These are phyloP conservation scores for Exephanes ischioxanthus DNA, from an alignment of 2,888 invertebrate genomes.

Conservation along the genomic window DNA sequence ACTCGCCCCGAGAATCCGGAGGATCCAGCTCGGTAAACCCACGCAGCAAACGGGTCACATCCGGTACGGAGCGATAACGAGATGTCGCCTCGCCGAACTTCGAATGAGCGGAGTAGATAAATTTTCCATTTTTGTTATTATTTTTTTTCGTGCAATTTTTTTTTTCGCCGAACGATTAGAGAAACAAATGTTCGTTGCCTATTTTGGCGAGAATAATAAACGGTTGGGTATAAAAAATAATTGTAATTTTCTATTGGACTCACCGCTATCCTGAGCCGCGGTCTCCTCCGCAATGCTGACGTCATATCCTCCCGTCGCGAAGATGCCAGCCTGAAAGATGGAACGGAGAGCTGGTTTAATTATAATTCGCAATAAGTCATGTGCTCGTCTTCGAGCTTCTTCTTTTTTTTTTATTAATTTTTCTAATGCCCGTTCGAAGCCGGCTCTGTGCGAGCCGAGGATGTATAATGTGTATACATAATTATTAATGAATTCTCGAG, in stretches of 20 bases:
- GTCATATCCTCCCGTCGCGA: slow-evolving; percentile 52
- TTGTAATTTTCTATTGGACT: slow-evolving; percentile 9
- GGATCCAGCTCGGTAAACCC: not conserved
- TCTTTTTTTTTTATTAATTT: not conserved
- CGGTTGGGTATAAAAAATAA: not conserved
- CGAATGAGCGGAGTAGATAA: not conserved
- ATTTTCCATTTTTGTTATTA: not conserved
- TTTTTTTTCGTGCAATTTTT: not conserved
- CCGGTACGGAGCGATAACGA: slow-evolving; percentile 22
- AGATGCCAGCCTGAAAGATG: slow-evolving; percentile 47
- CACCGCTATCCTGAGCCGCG: slow-evolving; percentile 29
- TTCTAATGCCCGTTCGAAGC: slow-evolving; percentile 20
- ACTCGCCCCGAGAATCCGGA: slow-evolving; percentile 35
- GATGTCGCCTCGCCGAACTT: not conserved
- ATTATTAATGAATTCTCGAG: slow-evolving; percentile 58
- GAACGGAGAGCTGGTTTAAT: slow-evolving; percentile 41
- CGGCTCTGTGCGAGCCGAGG: not conserved
- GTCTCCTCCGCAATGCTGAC: slow-evolving; percentile 27
- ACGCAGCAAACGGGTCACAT: not conserved
- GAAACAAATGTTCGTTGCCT: not conserved
- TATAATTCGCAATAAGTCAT: slow-evolving; percentile 45
- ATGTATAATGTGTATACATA: slow-evolving; percentile 27
- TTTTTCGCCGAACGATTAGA: not conserved
- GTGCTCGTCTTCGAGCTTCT: not conserved
- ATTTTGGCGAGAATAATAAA: not conserved